Conservation (phyloP, 2,888 invertebrate species). For the Cheilosia variabilis region DNA sequence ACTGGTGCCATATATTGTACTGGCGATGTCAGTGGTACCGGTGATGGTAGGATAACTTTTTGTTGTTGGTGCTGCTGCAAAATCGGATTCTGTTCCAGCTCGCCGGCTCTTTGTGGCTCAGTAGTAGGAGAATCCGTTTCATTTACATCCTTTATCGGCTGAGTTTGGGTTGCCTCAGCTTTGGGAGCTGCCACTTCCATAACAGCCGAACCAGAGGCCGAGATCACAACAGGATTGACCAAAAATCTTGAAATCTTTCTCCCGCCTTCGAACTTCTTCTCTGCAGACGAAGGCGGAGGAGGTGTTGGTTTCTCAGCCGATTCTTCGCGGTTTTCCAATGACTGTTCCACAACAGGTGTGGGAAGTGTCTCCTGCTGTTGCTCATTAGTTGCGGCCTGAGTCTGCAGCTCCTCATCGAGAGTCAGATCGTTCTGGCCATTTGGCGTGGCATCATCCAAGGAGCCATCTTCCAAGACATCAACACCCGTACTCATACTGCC, state of each 20-base stretch:
- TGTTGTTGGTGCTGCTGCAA: conserved; percentile 8
- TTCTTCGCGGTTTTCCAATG: conserved; percentile 5
- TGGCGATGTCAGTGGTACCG: conserved; percentile 7
- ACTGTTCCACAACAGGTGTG: conserved; percentile 18
- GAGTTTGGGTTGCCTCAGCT: conserved; percentile 57
- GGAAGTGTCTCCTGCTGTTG: conserved; percentile 18
- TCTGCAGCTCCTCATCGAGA: conserved; percentile 53
- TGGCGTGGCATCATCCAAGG: conserved; percentile 57
- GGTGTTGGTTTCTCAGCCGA: conserved; percentile 33
- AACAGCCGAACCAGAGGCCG: conserved; percentile 80
- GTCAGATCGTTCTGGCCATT: conserved; percentile 64
- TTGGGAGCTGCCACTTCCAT: conserved; percentile 75
- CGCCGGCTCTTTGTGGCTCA: background rate
- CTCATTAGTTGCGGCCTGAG: conserved; percentile 1
- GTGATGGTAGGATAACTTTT: conserved; percentile 7
- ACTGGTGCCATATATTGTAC: conserved; percentile 11
- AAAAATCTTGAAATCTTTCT: conserved; percentile 92
- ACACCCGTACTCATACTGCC: conserved; percentile 63
- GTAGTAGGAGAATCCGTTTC: conserved; percentile 16
- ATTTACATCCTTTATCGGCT: conserved; percentile 12
- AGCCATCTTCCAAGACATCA: conserved; percentile 56
- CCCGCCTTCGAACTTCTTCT: conserved; percentile 85
- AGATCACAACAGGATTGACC: conserved; percentile 89
- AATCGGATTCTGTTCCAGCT: conserved; percentile 1
- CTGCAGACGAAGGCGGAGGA: background rate